These are phyloP conservation scores for Dyspetes luteomarginatus DNA, from an alignment of 2,888 invertebrate species.

Conservation along the genomic window DNA sequence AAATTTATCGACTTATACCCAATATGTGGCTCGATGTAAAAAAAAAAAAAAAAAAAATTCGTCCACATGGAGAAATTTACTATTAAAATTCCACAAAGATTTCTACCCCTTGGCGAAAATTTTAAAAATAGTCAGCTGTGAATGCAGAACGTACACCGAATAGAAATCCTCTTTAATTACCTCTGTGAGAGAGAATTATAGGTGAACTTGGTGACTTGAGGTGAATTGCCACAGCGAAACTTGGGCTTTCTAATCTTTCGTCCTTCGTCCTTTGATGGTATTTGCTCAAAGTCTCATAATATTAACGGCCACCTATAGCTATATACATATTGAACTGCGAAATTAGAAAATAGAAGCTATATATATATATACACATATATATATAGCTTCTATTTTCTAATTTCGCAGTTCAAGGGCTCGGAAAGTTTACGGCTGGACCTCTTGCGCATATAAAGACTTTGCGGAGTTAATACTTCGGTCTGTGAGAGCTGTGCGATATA, in stretches of 20 bases:
- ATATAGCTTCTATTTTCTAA: conserved; percentile 33
- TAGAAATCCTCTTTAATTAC: background rate
- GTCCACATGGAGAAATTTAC: background rate
- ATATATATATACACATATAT: background rate
- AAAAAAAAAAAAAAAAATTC: background rate
- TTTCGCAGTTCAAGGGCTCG: conserved; percentile 50
- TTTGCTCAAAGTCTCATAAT: conserved; percentile 17
- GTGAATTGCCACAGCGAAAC: conserved; percentile 4
- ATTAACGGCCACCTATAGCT: background rate
- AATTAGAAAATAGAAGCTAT: background rate
- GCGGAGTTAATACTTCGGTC: conserved; percentile 25
- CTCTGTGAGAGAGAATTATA: background rate
- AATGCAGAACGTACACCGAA: too few relatives aligned
- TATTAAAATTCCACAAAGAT: too few relatives aligned
- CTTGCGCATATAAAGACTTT: conserved; percentile 22
- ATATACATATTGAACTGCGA: background rate
- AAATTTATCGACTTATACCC: background rate
- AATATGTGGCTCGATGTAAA: background rate
- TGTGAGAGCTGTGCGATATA: background rate
- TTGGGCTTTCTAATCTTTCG: background rate
- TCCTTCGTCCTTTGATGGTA: conserved; percentile 37
- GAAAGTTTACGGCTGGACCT: conserved; percentile 53
- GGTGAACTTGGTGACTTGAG: background rate
- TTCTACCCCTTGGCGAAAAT: too few relatives aligned
- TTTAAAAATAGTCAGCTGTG: too few relatives aligned